phyloP scores from a whole-genome alignment of 2,888 invertebrate species.

The Melitaea athalia region DNA sequence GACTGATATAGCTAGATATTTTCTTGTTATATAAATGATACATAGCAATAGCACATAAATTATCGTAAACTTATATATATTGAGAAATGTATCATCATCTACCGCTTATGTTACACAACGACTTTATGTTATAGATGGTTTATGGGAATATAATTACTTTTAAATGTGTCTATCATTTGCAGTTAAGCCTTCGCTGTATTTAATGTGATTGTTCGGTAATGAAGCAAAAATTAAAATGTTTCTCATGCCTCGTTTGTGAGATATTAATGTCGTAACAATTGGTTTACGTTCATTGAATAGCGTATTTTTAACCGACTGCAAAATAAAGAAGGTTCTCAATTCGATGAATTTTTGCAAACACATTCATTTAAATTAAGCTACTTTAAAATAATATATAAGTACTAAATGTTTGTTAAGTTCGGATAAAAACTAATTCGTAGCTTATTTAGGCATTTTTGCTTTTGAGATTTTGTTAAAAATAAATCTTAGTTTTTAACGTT shows the following conservation, averaged over 20 bases:
- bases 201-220: background rate
- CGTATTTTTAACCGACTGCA: background rate
- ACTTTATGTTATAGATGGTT: background rate
- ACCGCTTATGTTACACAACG: background rate
- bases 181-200: background rate
- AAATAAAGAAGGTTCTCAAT: too few species aligned
- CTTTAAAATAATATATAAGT: too few species aligned
- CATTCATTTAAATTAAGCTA: too few species aligned
- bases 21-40: too few species aligned
- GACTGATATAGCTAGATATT: too few species aligned
- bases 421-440: too few species aligned
- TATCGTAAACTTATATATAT: background rate
- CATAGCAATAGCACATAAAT: too few species aligned
- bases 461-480: too few species aligned
- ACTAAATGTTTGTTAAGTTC: too few species aligned
- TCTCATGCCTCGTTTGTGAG: conserved; percentile 1
- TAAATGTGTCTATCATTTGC: background rate
- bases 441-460: too few species aligned
- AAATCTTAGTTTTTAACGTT: too few species aligned
- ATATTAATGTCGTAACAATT: conserved; percentile 4
- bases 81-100: background rate
- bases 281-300: background rate
- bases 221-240: background rate
- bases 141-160: background rate
- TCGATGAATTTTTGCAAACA: too few species aligned